Evolutionary conservation across 1,140 invertebrate genomes (phyloP).

Genomic region (Cotesia chilonis): DNA sequence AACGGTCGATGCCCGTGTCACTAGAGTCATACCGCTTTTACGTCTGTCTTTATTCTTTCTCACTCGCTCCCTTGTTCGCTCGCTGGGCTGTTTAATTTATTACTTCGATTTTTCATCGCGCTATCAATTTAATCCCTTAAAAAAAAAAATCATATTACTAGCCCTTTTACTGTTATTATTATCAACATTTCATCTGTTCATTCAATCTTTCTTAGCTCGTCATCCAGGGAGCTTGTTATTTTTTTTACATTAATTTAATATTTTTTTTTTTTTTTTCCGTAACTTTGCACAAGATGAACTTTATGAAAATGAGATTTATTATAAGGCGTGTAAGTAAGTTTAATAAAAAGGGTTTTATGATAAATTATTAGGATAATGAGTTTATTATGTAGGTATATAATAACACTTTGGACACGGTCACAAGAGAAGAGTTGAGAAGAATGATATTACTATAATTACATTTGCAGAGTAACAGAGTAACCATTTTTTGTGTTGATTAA

Average conservation of each 20-base stretch:
- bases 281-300: not conserved
- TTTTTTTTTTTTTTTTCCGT: constrained; percentile 3
- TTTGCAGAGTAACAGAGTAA: too few relatives aligned
- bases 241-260: constrained; percentile 12
- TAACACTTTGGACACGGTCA: too few relatives aligned
- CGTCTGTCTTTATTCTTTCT: constrained; percentile 45
- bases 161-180: not conserved
- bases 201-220: not conserved
- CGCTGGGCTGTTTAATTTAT: constrained; percentile 25
- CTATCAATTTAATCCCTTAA: constrained; percentile 17
- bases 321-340: constrained; percentile 7
- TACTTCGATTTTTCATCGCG: constrained; percentile 22
- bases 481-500: too few relatives aligned
- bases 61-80: constrained; percentile 9
- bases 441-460: too few relatives aligned
- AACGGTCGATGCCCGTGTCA: constrained; percentile 53
- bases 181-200: not conserved
- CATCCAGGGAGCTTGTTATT: not conserved
- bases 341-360: not conserved
- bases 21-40: constrained; percentile 40
- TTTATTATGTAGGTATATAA: too few relatives aligned
- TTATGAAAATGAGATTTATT: constrained; percentile 21
- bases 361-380: not conserved
- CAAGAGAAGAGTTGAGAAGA: too few relatives aligned
- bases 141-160: constrained; percentile 4